These are phyloP conservation scores for Nasonia giraulti DNA, from an alignment of 1,140 invertebrate species.

Conservation along the genomic window DNA sequence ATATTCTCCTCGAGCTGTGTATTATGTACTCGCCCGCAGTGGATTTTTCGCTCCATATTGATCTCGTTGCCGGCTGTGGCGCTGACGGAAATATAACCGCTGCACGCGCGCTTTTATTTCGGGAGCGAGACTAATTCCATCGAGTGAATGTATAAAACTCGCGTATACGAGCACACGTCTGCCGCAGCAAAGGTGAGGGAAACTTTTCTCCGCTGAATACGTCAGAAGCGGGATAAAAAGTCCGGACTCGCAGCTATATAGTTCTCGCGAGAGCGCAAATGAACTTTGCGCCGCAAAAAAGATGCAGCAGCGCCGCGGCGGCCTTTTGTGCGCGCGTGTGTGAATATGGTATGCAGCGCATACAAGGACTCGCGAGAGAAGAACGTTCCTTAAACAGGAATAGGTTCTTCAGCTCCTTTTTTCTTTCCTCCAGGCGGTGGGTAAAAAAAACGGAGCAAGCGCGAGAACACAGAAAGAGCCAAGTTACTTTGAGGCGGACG, in stretches of 20 bases:
- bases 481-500: slow-evolving; percentile 36
- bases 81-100: no score
- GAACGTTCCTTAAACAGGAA: slow-evolving; percentile 18
- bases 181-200: no score
- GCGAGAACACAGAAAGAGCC: slow-evolving; percentile 3
- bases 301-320: neutral
- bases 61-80: no score
- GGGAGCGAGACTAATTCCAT: no score
- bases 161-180: no score
- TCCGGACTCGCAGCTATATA: neutral
- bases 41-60: no score
- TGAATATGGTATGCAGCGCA: neutral
- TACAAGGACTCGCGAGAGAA: slow-evolving; percentile 18
- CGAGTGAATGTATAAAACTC: no score
- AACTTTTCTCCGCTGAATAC: no score
- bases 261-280: neutral
- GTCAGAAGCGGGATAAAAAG: neutral
- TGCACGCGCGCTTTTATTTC: no score
- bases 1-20: no score
- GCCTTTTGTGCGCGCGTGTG: neutral
- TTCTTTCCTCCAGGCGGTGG: neutral
- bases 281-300: neutral
- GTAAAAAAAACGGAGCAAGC: neutral
- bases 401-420: slow-evolving; percentile 19
- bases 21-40: no score